Conservation (phyloP, 2,113 vertebrate species). For the Oryzias javanicus region DNA sequence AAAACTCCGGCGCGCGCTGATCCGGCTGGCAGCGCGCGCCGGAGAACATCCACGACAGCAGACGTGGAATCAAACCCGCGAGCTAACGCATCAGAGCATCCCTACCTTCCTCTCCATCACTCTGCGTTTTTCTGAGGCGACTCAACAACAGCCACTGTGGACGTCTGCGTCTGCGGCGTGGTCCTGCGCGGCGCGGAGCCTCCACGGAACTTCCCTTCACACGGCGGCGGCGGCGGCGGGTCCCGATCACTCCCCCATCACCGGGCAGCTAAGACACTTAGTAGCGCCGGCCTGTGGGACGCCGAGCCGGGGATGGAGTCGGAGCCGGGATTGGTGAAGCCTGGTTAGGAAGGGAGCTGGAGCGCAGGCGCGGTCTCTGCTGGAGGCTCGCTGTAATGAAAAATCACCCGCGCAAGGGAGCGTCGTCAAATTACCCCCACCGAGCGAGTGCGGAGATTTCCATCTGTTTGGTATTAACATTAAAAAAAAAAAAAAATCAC, state of each 20-base stretch:
- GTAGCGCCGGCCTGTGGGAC: slow-evolving; percentile 69
- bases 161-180: slow-evolving; percentile 41
- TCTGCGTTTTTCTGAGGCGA: slow-evolving; percentile 45
- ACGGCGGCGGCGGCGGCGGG: slow-evolving; percentile 50
- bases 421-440: slow-evolving; percentile 74
- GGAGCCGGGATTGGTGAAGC: slow-evolving; percentile 72
- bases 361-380: slow-evolving; percentile 76
- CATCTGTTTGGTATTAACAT: too few species aligned
- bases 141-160: slow-evolving; percentile 60
- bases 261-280: slow-evolving; percentile 52
- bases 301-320: slow-evolving; percentile 69
- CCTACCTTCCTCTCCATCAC: slow-evolving; percentile 84
- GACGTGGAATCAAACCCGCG: slow-evolving; percentile 49
- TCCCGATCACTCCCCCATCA: slow-evolving; percentile 69
- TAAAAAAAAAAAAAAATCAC: too few species aligned
- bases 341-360: slow-evolving; percentile 61
- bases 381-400: slow-evolving; percentile 65
- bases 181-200: slow-evolving; percentile 44
- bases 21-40: slow-evolving; percentile 55
- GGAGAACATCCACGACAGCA: slow-evolving; percentile 35
- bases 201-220: slow-evolving; percentile 70
- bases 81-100: slow-evolving; percentile 51
- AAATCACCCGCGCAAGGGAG: slow-evolving; percentile 70
- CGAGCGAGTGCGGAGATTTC: background rate
- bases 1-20: slow-evolving; percentile 70